Evolutionary conservation across 2,113 vertebrate species (phyloP), one percentile per base, ranked within the genome.

Genomic region (Clarias gariepinus): DNA sequence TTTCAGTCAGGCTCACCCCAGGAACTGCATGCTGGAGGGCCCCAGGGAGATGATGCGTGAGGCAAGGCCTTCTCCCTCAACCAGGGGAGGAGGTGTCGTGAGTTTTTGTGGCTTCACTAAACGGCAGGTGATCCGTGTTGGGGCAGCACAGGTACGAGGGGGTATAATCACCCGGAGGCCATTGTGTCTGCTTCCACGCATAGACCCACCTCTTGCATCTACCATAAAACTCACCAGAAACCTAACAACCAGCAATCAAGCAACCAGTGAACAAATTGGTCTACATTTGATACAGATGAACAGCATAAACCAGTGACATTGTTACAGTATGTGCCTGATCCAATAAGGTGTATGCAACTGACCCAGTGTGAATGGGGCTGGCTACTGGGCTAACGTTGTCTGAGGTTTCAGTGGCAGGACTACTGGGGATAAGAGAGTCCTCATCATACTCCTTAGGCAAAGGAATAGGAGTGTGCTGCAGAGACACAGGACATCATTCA

Each of bases 171-270:
- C 97, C 0, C 97, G 94, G 77, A 99, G 94, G 21, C 98, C 97
- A 0, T 99, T 96, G 91, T 99, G 98, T 33, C 98, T 95, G 89
- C 97, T 98, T 76, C 97, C 98, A 33, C 97, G 91, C 97, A 99
- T 98, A 85, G 98, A 99, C 33, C 98, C 98, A 0, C 98, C 98
- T 0, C 98, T 96, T 23, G 98, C 98, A 0, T 99, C 98, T 53
- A 99, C 98, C 98, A 99, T 99, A 92, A 99, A 99, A 90, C 98
- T 99, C 89, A 99, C 98, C 91, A 99, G 94, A 92, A 99, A 99
- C 89, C 98, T 99, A 91, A 60, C 33, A 77, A 85, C 36, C 83
- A 89, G 81, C n/a, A 9, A 85, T 19, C 57, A 30, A 28, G 52
- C 47, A 4, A 84, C 71, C 23, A 66, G 18, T 58, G 36, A 74